Base-by-base conservation (phyloP, 2,797 vertebrate genomes). In the Cyclopterus lumpus region DNA sequence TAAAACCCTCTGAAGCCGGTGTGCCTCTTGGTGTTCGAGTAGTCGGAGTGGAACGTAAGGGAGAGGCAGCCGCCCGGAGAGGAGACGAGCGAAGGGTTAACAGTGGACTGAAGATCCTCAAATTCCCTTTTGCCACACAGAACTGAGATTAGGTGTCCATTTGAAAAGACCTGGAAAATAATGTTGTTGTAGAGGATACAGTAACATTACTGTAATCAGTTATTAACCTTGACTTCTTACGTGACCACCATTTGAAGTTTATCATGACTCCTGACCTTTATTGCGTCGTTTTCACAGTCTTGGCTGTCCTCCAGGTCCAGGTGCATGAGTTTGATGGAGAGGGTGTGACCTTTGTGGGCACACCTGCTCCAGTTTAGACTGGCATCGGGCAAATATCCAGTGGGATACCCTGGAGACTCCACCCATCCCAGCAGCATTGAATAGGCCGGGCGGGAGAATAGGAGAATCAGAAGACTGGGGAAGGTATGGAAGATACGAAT, bases 1-100 rank as follows among this genome's bases (percentile, higher is more conserved):
- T 98, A 99, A 86, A 97, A 97, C 1, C 95, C 96, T 57, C 93
- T 94, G 87, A 98, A 99, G 28, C 97, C 98, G 0, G 95, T 96
- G 87, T 96, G 95, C 59, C 89, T 95, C 69, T 94, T 87, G 51
- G 92, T 93, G 36, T 99, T 98, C 72, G 98, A 98, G 90, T 94
- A 99, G 88, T 99, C 97, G 0, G 97, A 95, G 20, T 90, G 87
- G 79, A 99, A 99, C 14, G 3, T 73, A 22, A 99, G 14, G 12
- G 84, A 93, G 66, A 98, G 90, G 60, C 90, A 95, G 46, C 95
- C 95, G 6, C 94, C 92, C 0, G 93, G 71, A 18, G 92, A 22
- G 1, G 84, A 86, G 67, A 91, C 80, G 26, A 97, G 95, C 2
- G 66, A 84, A 62, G 97, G 94, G 55, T 94, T 95, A 22, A 94